Evolutionary conservation across 2,888 invertebrate genomes (phyloP).

Genomic region (Drosophila greeni): DNA sequence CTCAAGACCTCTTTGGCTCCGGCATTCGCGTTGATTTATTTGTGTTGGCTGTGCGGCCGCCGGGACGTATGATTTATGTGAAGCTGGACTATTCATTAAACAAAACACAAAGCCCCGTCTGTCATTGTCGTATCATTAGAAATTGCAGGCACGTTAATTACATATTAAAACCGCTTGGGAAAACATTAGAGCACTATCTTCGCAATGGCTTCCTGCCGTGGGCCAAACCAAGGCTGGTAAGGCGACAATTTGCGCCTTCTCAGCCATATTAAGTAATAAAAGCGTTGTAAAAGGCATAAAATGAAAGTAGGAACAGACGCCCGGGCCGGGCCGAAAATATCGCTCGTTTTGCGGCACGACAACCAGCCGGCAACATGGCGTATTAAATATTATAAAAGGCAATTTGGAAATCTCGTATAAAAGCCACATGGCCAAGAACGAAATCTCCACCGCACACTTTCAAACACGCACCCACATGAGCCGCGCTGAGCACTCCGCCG

Average conservation of each 20-base stretch:
- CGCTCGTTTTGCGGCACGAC: conserved; percentile 8
- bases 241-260: conserved; percentile 58
- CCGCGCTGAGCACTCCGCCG: conserved; percentile 19
- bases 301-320: conserved; percentile 52
- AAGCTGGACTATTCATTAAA: conserved; percentile 45
- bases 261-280: conserved; percentile 61
- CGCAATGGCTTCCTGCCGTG: conserved; percentile 53
- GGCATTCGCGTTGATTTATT: conserved; percentile 62
- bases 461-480: conserved; percentile 14
- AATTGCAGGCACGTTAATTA: conserved; percentile 57
- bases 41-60: conserved; percentile 14
- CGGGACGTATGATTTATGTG: conserved; percentile 53
- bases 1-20: conserved; percentile 10
- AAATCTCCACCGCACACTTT: conserved; percentile 40
- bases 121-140: conserved; percentile 21
- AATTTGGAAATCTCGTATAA: conserved; percentile 69
- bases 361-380: conserved; percentile 22
- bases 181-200: conserved; percentile 58
- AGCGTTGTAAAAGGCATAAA: conserved; percentile 65
- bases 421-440: conserved; percentile 57
- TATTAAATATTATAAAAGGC: conserved; percentile 71
- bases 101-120: conserved; percentile 49
- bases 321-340: conserved; percentile 1
- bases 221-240: conserved; percentile 24
- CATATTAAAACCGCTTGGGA: conserved; percentile 62